Conservation (phyloP, 2,888 invertebrate species). For the Drosophila tripunctata region DNA sequence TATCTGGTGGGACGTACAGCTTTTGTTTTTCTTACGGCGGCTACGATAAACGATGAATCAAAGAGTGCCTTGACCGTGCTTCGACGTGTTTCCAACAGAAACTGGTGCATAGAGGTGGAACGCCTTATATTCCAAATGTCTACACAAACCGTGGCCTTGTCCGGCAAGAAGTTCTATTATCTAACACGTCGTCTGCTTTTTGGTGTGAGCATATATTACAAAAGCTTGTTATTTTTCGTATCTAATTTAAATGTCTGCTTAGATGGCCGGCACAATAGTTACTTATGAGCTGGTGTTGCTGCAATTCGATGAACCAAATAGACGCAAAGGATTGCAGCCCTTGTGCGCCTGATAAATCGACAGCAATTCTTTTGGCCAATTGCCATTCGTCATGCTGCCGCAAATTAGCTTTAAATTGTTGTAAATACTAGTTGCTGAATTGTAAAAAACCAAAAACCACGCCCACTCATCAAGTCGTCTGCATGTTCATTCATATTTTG, state of each 20-base stretch:
- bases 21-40: constrained; percentile 86
- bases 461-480: constrained; percentile 32
- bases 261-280: constrained; percentile 87
- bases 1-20: constrained; percentile 85
- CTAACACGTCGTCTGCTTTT: constrained; percentile 86
- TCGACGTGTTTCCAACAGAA: constrained; percentile 79
- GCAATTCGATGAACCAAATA: constrained; percentile 85
- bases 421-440: constrained; percentile 38
- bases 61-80: constrained; percentile 85
- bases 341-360: constrained; percentile 69
- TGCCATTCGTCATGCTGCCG: constrained; percentile 56
- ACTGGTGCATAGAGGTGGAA: constrained; percentile 84
- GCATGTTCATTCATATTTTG: constrained; percentile 7
- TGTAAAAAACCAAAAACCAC: constrained; percentile 43
- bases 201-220: constrained; percentile 84
- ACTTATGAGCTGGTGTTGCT: constrained; percentile 89
- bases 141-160: constrained; percentile 86
- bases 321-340: constrained; percentile 75
- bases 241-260: neutral
- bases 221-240: neutral
- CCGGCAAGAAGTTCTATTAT: constrained; percentile 87
- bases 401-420: constrained; percentile 58
- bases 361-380: constrained; percentile 24
- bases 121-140: constrained; percentile 87
- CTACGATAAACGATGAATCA: constrained; percentile 86